Percentiles rank a stretch among this genome's conserved stretches.
Conservation (phyloP, 1,140 invertebrate species). For the Gonatopus flavifemur region DNA sequence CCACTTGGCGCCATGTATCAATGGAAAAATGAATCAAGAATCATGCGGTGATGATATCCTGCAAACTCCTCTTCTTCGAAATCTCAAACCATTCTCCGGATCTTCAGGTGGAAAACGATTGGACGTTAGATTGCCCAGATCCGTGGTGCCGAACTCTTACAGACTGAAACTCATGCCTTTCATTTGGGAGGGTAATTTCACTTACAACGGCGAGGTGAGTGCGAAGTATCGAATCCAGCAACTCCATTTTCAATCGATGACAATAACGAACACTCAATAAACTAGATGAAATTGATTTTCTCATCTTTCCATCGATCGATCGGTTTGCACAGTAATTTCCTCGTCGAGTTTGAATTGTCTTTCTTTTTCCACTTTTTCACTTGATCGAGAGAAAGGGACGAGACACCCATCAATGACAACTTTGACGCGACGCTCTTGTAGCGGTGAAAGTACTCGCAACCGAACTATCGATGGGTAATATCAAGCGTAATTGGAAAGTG, state of each 20-base stretch:
- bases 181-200: slow-evolving; percentile 73
- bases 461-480: background rate
- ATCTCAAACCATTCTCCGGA: slow-evolving; percentile 50
- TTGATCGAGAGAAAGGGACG: too few species aligned
- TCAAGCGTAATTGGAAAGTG: slow-evolving; percentile 9
- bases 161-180: slow-evolving; percentile 71
- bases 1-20: slow-evolving; percentile 67
- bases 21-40: slow-evolving; percentile 30
- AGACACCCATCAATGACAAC: too few species aligned
- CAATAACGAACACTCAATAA: too few species aligned
- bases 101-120: slow-evolving; percentile 47
- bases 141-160: slow-evolving; percentile 69
- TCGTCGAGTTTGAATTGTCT: too few species aligned
- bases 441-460: slow-evolving; percentile 9
- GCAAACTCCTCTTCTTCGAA: slow-evolving; percentile 38
- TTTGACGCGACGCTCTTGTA: too few species aligned
- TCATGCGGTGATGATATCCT: slow-evolving; percentile 30
- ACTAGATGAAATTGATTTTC: too few species aligned
- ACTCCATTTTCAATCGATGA: too few species aligned
- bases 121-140: slow-evolving; percentile 69
- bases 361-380: too few species aligned
- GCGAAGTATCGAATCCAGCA: too few species aligned
- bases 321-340: too few species aligned
- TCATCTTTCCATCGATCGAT: too few species aligned
- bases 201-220: slow-evolving; percentile 70